A percentile compares a stretch with the other conserved stretches of the same genome.
Conservation (phyloP, 2,113 vertebrate species). For the Passer domesticus region DNA sequence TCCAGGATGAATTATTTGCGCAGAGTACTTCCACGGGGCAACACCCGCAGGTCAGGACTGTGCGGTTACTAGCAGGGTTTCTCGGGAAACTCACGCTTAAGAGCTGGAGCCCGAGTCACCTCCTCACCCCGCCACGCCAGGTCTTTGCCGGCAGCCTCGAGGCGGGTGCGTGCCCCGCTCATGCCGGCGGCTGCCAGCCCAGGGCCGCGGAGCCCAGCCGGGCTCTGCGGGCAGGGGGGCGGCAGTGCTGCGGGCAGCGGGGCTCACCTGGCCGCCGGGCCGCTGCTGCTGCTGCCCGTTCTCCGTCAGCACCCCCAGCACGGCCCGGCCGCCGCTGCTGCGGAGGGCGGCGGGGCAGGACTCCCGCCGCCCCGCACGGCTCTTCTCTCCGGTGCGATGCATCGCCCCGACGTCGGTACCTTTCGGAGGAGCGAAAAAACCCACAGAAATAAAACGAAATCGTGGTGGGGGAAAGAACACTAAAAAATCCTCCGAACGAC, state of each 20-base stretch:
- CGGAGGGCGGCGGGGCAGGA: conserved; percentile 36
- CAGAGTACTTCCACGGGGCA: background rate
- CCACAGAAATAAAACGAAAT: background rate
- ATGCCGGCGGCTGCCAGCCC: background rate
- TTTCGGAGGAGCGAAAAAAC: background rate
- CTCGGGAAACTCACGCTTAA: background rate
- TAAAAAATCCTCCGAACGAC: background rate
- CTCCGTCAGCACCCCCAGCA: conserved; percentile 82
- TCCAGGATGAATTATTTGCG: background rate
- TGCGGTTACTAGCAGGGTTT: background rate
- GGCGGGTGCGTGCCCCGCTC: background rate
- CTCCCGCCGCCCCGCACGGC: conserved; percentile 5
- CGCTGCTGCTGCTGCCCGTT: conserved; percentile 77
- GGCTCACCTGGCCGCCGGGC: conserved; percentile 74
- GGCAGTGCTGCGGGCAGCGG: background rate
- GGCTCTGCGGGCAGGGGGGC: background rate
- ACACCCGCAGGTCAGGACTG: fast-evolving
- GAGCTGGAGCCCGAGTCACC: fast-evolving
- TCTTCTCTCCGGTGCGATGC: conserved; percentile 36
- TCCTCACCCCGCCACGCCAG: fast-evolving
- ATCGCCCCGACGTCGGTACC: conserved; percentile 21
- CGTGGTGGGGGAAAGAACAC: background rate
- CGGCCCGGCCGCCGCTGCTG: conserved; percentile 62
- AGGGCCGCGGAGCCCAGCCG: fast-evolving
- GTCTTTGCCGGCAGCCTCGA: background rate